phyloP scores from a whole-genome alignment of 2,888 invertebrate genomes.

The Phlogophora meticulosa region DNA sequence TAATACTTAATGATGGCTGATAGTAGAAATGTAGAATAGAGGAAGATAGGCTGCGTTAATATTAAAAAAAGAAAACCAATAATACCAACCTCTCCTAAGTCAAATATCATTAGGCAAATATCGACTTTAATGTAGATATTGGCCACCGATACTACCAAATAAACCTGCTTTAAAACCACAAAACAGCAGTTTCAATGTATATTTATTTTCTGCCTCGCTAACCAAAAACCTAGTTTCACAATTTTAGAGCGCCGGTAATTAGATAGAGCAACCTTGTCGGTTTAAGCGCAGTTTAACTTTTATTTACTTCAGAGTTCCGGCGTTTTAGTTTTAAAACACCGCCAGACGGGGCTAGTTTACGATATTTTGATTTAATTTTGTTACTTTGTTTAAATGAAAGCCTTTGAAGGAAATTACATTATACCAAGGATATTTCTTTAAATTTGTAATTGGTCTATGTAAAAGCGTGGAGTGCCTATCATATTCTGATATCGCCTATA shows the following conservation, averaged over 20 bases:
- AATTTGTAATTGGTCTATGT: not conserved
- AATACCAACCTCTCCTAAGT: too few relatives aligned
- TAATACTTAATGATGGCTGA: too few relatives aligned
- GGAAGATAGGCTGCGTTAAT: too few relatives aligned
- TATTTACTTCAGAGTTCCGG: slow-evolving; percentile 43
- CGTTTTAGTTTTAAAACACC: slow-evolving; percentile 48
- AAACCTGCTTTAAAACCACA: not conserved
- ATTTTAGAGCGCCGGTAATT: slow-evolving; percentile 41
- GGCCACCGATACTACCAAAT: too few relatives aligned
- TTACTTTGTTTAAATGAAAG: slow-evolving; percentile 9
- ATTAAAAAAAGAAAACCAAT: too few relatives aligned
- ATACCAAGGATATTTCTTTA: not conserved
- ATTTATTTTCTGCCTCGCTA: slow-evolving; percentile 12
- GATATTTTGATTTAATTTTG: slow-evolving; percentile 29
- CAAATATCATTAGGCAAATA: too few relatives aligned
- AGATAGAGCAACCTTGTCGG: slow-evolving; percentile 45
- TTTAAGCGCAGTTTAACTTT: slow-evolving; percentile 51
- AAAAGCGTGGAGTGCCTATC: not conserved
- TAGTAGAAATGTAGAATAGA: too few relatives aligned
- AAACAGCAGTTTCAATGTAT: not conserved
- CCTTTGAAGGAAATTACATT: slow-evolving; percentile 4
- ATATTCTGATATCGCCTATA: too few relatives aligned
- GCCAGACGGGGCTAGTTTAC: slow-evolving; percentile 19
- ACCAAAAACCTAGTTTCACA: slow-evolving; percentile 14
- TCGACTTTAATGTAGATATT: too few relatives aligned